A percentile compares a stretch with the other conserved stretches of the same genome.
phyloP scores from a whole-genome alignment of 2,888 invertebrate species.

The Lampropteryx suffumata region DNA sequence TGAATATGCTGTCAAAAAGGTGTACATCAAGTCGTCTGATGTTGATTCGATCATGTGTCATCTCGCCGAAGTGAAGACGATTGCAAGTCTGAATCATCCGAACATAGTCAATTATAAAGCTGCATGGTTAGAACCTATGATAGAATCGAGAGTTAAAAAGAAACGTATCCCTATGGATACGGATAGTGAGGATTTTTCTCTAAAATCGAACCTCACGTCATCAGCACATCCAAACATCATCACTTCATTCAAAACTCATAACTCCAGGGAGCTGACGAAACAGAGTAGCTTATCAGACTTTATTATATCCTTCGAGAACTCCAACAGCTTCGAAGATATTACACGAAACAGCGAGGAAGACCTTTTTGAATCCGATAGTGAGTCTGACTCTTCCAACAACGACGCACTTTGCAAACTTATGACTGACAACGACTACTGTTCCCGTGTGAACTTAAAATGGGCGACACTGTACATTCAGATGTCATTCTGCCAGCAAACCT shows the following conservation, averaged over 20 bases:
- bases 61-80: slow-evolving; percentile 90
- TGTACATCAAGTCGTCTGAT: slow-evolving; percentile 84
- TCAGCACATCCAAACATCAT: slow-evolving; percentile 68
- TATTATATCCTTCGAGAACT: slow-evolving; percentile 67
- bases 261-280: slow-evolving; percentile 67
- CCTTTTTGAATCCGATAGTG: slow-evolving; percentile 53
- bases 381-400: slow-evolving; percentile 52
- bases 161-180: slow-evolving; percentile 64
- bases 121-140: slow-evolving; percentile 90
- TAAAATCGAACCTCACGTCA: slow-evolving; percentile 53
- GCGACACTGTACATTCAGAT: slow-evolving; percentile 92
- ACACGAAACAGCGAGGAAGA: slow-evolving; percentile 48
- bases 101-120: slow-evolving; percentile 93
- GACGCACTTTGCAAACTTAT: slow-evolving; percentile 65
- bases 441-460: slow-evolving; percentile 82
- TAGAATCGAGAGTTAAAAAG: slow-evolving; percentile 72
- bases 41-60: slow-evolving; percentile 85
- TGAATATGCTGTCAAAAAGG: slow-evolving; percentile 92
- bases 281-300: slow-evolving; percentile 68
- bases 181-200: slow-evolving; percentile 63
- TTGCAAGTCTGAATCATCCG: slow-evolving; percentile 89
- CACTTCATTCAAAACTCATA: slow-evolving; percentile 75
- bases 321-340: slow-evolving; percentile 56
- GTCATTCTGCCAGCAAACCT: slow-evolving; percentile 89
- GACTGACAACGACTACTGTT: slow-evolving; percentile 58